Conservation (phyloP, 2,888 invertebrate genomes). For the Platycheirus albimanus region DNA sequence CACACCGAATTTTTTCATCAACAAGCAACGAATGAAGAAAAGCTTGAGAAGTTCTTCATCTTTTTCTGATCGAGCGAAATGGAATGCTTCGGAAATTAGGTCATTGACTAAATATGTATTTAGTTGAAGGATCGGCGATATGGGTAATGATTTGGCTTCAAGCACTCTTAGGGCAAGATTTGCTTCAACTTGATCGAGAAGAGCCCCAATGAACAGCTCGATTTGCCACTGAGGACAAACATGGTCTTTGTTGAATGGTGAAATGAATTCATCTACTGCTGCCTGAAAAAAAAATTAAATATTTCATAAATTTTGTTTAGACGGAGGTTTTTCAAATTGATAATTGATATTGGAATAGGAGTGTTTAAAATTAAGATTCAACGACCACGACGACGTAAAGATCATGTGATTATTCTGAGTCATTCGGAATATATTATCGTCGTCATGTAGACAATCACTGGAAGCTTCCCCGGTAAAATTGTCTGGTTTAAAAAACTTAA, state of each 20-base stretch:
- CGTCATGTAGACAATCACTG: too few species aligned
- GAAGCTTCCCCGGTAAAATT: too few species aligned
- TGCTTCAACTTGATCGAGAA: conserved; percentile 77
- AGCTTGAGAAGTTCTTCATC: conserved; percentile 78
- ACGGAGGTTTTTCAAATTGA: too few species aligned
- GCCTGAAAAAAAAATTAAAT: conserved; percentile 73
- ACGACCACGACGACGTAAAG: too few species aligned
- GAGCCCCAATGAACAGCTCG: conserved; percentile 78
- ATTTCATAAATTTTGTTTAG: too few species aligned
- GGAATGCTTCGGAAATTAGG: conserved; percentile 80
- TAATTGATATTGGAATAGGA: too few species aligned
- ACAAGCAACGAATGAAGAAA: conserved; percentile 79
- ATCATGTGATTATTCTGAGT: too few species aligned
- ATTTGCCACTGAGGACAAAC: conserved; percentile 79
- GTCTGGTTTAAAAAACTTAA: too few species aligned
- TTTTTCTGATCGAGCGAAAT: conserved; percentile 79
- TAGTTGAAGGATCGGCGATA: conserved; percentile 78
- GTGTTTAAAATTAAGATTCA: too few species aligned
- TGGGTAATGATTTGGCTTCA: conserved; percentile 77
- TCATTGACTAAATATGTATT: conserved; percentile 80
- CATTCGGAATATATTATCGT: too few species aligned
- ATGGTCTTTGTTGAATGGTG: conserved; percentile 77
- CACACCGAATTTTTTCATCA: conserved; percentile 77
- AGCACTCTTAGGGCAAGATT: conserved; percentile 79
- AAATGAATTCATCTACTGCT: conserved; percentile 79